A percentile compares a stretch with the other conserved stretches of the same genome.
These are phyloP conservation scores for Lingula anatina DNA, from an alignment of 2,888 invertebrate genomes.

Conservation along the genomic window DNA sequence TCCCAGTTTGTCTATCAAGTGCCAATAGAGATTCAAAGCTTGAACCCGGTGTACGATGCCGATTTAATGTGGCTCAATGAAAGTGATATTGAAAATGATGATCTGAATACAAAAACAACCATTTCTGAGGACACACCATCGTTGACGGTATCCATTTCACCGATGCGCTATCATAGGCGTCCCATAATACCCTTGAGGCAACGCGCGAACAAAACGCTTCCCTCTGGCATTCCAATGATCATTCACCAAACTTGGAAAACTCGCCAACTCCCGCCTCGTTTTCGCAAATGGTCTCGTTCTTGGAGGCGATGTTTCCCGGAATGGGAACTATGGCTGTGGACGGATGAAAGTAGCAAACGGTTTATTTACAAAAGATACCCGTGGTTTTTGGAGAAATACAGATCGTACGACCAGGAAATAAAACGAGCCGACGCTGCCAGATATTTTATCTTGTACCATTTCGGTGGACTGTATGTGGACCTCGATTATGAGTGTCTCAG, in stretches of 20 bases:
- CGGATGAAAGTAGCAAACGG: slow-evolving; percentile 33
- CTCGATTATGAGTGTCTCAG: slow-evolving; percentile 42
- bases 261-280: slow-evolving; percentile 26
- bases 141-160: no score
- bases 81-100: no score
- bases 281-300: slow-evolving; percentile 32
- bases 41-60: no score
- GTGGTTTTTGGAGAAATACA: slow-evolving; percentile 24
- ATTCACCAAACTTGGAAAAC: slow-evolving; percentile 43
- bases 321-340: slow-evolving; percentile 50
- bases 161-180: no score
- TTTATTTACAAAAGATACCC: slow-evolving; percentile 37
- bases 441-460: slow-evolving; percentile 42
- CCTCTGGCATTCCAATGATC: slow-evolving; percentile 28
- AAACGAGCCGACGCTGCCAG: slow-evolving; percentile 42
- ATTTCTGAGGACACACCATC: no score
- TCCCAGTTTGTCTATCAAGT: no score
- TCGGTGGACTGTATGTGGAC: slow-evolving; percentile 45
- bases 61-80: no score
- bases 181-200: no score
- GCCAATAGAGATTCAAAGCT: no score
- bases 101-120: no score
- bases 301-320: slow-evolving; percentile 39
- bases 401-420: slow-evolving; percentile 33
- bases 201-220: no score